These are phyloP conservation scores for Hypotaenidia philippensis DNA, from an alignment of 2,797 vertebrate species.

Conservation along the genomic window DNA sequence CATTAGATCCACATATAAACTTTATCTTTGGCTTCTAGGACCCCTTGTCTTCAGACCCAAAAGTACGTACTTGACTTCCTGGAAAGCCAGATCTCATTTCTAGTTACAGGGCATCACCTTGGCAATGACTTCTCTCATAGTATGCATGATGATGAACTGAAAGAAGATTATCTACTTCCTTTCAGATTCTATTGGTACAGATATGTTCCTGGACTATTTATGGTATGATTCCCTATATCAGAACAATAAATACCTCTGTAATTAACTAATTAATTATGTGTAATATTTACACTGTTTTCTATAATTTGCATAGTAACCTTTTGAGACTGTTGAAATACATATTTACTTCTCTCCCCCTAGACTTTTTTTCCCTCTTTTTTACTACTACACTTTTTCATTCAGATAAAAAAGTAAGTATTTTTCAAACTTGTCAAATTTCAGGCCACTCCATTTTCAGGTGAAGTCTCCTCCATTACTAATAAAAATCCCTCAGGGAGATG, in stretches of 20 bases:
- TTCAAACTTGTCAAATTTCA: conserved; percentile 38
- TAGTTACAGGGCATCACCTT: neutral
- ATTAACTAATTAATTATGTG: conserved; percentile 7
- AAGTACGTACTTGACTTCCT: neutral
- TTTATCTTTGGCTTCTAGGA: neutral
- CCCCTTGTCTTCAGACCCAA: neutral
- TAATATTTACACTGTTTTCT: neutral
- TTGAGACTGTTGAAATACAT: neutral
- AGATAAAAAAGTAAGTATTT: conserved; percentile 37
- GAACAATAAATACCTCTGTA: conserved; percentile 21
- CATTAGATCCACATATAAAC: neutral
- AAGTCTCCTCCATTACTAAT: conserved; percentile 41
- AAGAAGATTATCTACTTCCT: neutral
- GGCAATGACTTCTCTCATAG: neutral
- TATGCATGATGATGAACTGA: neutral
- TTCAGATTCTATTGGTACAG: neutral
- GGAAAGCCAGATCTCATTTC: neutral
- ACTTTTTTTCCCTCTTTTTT: neutral
- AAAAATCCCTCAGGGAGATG: conserved; percentile 47
- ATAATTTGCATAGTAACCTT: neutral
- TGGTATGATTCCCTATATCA: neutral
- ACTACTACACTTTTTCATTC: neutral
- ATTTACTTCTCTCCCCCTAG: neutral
- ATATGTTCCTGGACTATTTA: neutral
- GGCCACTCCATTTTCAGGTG: conserved; percentile 45